These are phyloP conservation scores for Lordiphosa mommai DNA, from an alignment of 1,140 invertebrate species.

Conservation along the genomic window DNA sequence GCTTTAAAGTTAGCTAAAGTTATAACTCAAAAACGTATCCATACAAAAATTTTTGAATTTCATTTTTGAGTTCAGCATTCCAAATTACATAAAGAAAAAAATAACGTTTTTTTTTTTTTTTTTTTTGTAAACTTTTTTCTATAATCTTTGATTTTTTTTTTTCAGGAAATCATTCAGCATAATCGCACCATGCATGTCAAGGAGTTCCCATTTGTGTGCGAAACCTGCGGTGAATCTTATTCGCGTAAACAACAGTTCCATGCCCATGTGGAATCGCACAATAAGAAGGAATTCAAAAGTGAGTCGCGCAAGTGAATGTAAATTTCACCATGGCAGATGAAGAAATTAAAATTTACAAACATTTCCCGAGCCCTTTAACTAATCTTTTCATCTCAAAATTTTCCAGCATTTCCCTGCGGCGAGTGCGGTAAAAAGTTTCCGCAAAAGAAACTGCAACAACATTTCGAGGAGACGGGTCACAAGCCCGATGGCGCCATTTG, in stretches of 20 bases:
- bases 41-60: too few species aligned
- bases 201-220: constrained; percentile 79
- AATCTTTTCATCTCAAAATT: neutral
- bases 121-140: too few species aligned
- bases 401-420: constrained; percentile 66
- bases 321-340: constrained; percentile 67
- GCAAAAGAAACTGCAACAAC: constrained; percentile 74
- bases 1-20: too few species aligned
- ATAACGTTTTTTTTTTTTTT: too few species aligned
- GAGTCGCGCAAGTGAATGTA: constrained; percentile 75
- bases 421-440: constrained; percentile 72
- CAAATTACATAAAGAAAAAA: too few species aligned
- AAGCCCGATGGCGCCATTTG: constrained; percentile 77
- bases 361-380: neutral
- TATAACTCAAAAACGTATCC: too few species aligned
- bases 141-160: too few species aligned
- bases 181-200: constrained; percentile 74
- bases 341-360: constrained; percentile 5
- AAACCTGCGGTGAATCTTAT: constrained; percentile 78
- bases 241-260: constrained; percentile 77
- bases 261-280: constrained; percentile 77
- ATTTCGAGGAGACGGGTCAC: constrained; percentile 75
- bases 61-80: too few species aligned
- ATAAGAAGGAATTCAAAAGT: constrained; percentile 79
- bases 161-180: constrained; percentile 74